phyloP scores from a whole-genome alignment of 1,140 invertebrate genomes.

The Drosophila nannoptera region DNA sequence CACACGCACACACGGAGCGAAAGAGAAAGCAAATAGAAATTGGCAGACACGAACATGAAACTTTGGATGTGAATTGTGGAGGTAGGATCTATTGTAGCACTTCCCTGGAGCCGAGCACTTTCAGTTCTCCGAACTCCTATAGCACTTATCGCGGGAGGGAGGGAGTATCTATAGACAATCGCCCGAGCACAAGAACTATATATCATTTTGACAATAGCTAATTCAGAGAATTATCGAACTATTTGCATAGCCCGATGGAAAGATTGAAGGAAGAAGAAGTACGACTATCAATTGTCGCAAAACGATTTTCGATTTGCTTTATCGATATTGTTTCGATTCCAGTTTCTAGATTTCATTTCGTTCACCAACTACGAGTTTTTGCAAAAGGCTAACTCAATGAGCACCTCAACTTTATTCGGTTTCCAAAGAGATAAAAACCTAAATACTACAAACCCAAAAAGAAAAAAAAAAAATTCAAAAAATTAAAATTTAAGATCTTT shows the following conservation, averaged over 20 bases:
- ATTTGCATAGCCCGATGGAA: constrained; percentile 5
- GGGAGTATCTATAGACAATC: constrained; percentile 48
- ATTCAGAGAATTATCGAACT: constrained; percentile 27
- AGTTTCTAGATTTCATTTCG: too few relatives aligned
- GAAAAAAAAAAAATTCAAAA: constrained; percentile 18
- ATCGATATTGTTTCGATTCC: constrained; percentile 1
- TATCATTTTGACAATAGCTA: constrained; percentile 60
- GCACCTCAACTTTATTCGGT: constrained; percentile 68
- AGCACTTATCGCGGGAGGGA: too few relatives aligned
- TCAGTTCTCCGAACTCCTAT: too few relatives aligned
- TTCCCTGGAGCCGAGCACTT: too few relatives aligned
- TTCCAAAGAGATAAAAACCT: constrained; percentile 23
- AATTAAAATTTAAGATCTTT: constrained; percentile 1
- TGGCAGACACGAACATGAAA: too few relatives aligned
- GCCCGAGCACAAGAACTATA: constrained; percentile 28
- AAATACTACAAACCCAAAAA: constrained; percentile 16
- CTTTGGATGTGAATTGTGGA: too few relatives aligned
- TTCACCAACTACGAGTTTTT: constrained; percentile 13
- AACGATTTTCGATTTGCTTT: constrained; percentile 28
- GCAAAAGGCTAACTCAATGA: constrained; percentile 40
- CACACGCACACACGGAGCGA: constrained; percentile 20
- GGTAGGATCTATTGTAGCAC: too few relatives aligned
- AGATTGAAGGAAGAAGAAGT: constrained; percentile 2
- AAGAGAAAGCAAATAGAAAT: too few relatives aligned
- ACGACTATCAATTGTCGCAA: neutral